Evolutionary conservation across 2,113 vertebrate genomes (phyloP), one percentile per base, ranked within the genome.

Genomic region (Bubo scandiacus): DNA sequence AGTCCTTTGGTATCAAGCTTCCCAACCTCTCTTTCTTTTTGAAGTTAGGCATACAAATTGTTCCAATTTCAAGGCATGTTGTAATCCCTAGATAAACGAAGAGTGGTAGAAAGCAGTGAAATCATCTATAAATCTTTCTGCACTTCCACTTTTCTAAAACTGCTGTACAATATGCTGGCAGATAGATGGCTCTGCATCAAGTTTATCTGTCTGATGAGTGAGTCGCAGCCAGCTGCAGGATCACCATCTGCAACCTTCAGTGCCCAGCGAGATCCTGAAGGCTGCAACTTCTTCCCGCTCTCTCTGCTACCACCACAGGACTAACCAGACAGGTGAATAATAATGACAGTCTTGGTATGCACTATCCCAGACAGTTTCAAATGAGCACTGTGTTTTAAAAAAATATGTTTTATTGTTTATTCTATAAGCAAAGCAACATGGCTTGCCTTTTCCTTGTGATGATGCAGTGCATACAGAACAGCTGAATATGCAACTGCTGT

Each of bases 401-500:
- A 94, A 34, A 57, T 3, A 57, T 0, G 8, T 27, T 84, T 90
- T 81, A 93, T 86, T 92, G 92, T 73, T 96, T 71, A 61, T 72
- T 92, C 71, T 58, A 9, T 78, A 78, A 78, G 61, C 57, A 94
- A 65, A 94, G 47, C 45, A 91, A 34, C 42, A 36, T 12, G 83
- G 20, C 49, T 92, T 1, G 45, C 66, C 62, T 82, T 86, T 92
- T 78, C 47, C 59, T 93, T 5, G 5, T 55, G 54, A 49, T 74
- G 86, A 94, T 86, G 81, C 25, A 77, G 74, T 74, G 87, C n/a
- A 26, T 51, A 45, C 36, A 79, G 94, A 97, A 90, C 78, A 87
- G 87, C 92, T 95, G 85, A 96, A 95, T 87, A 80, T 79, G 83
- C 91, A 90, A 85, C 29, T 88, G 86, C 88, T 72, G 78, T 83